phyloP scores from a whole-genome alignment of 2,797 vertebrate species.

The Pseudotriccus pelzelni region DNA sequence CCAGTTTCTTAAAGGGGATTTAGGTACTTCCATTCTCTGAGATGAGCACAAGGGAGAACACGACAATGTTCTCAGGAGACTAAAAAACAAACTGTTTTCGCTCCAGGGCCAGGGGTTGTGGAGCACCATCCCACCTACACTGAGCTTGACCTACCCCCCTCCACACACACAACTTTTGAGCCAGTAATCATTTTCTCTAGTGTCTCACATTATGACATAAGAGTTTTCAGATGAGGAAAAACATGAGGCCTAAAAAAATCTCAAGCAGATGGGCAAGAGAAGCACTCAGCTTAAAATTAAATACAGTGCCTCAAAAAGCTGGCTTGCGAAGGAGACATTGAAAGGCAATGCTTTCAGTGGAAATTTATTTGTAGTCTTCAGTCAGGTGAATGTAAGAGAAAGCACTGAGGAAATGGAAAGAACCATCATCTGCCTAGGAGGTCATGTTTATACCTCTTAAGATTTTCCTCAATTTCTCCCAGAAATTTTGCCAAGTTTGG shows the following conservation, averaged over 20 bases:
- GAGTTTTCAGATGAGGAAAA: constrained; percentile 19
- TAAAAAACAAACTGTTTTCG: not conserved
- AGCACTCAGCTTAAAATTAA: not conserved
- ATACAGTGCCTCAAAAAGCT: not conserved
- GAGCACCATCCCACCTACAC: not conserved
- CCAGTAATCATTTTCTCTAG: not conserved
- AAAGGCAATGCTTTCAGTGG: not conserved
- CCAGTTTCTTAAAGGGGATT: not conserved
- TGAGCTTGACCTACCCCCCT: not conserved
- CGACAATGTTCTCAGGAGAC: not conserved
- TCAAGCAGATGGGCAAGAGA: not conserved
- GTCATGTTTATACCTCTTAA: not conserved
- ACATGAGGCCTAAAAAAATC: not conserved
- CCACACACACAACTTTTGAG: not conserved
- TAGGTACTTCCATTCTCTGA: not conserved
- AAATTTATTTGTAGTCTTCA: not conserved
- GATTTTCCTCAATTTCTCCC: not conserved
- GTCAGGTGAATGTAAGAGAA: not conserved
- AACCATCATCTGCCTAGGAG: not conserved
- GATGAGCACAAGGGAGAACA: not conserved
- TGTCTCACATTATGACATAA: not conserved
- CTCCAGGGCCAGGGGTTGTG: not conserved
- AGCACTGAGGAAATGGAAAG: not conserved
- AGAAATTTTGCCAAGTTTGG: not conserved
- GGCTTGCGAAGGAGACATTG: not conserved